phyloP scores from a whole-genome alignment of 2,113 vertebrate species.

The Myotis lucifugus region DNA sequence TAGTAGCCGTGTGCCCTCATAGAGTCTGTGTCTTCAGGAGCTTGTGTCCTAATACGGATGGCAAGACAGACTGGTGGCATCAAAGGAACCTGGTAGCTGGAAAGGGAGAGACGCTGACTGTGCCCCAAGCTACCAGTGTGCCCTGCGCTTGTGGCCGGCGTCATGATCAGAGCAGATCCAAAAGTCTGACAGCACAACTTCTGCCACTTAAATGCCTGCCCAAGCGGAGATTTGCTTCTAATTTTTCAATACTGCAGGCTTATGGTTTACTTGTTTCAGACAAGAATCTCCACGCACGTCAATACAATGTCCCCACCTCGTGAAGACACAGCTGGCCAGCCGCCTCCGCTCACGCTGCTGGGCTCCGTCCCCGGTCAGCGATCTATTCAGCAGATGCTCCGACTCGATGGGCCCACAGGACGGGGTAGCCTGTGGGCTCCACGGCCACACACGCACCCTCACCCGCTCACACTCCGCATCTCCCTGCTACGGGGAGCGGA shows the following conservation, averaged over 20 bases:
- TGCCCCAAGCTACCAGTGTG: neutral
- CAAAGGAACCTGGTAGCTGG: fast-evolving
- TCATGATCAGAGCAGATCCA: neutral
- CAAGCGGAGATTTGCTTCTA: neutral
- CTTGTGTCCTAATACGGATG: neutral
- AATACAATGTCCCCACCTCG: neutral
- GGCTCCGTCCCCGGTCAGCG: constrained; percentile 65
- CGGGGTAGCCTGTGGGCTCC: neutral
- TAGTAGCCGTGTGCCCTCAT: fast-evolving
- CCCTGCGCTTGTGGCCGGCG: neutral
- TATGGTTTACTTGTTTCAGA: neutral
- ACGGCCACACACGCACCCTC: neutral
- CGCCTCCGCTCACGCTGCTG: neutral
- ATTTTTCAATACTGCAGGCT: neutral
- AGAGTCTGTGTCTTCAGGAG: neutral
- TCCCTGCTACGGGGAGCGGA: neutral
- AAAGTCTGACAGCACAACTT: neutral
- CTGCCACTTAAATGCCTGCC: neutral
- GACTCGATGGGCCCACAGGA: neutral
- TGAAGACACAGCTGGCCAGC: constrained; percentile 61
- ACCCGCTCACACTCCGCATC: neutral
- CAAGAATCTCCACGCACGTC: constrained; percentile 35
- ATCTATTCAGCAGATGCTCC: constrained; percentile 68
- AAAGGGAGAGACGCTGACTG: neutral
- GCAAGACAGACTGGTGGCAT: neutral